Conservation (phyloP, 2,797 vertebrate genomes). For the Bradypodion ventrale region DNA sequence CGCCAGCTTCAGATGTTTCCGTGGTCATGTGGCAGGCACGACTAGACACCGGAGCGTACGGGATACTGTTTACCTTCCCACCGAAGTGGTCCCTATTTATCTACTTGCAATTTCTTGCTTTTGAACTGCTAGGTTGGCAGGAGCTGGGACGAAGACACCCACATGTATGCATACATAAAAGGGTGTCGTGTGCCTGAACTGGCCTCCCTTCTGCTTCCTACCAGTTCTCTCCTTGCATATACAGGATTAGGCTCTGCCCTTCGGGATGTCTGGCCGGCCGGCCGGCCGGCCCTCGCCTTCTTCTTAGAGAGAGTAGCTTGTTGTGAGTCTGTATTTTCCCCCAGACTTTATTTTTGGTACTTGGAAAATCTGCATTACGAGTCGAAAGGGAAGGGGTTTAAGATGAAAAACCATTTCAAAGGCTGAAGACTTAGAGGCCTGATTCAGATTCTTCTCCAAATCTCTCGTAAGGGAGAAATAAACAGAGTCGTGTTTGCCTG, state of each 20-base stretch:
- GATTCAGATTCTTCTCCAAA: not conserved
- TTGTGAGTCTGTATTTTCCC: not conserved
- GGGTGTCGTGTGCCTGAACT: not conserved
- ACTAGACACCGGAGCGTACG: too few relatives aligned
- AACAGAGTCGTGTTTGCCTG: not conserved
- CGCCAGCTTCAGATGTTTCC: too few relatives aligned
- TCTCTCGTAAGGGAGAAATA: conserved; percentile 27
- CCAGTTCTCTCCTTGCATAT: not conserved
- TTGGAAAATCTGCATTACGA: not conserved
- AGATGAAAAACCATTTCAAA: not conserved
- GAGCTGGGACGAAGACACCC: too few relatives aligned
- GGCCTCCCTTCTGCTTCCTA: not conserved
- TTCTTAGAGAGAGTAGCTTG: not conserved
- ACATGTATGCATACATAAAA: too few relatives aligned
- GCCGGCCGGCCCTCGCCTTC: not conserved
- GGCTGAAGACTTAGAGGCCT: not conserved
- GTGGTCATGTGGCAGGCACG: too few relatives aligned
- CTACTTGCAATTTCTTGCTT: too few relatives aligned
- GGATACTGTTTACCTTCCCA: too few relatives aligned
- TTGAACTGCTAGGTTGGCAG: too few relatives aligned
- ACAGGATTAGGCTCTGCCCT: not conserved
- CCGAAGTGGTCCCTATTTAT: too few relatives aligned
- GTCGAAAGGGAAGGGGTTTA: not conserved
- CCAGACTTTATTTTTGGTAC: not conserved
- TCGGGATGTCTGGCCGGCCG: not conserved